These are phyloP conservation scores for Sylvilagus bachmani DNA, from an alignment of 2,113 vertebrate genomes.

Conservation along the genomic window DNA sequence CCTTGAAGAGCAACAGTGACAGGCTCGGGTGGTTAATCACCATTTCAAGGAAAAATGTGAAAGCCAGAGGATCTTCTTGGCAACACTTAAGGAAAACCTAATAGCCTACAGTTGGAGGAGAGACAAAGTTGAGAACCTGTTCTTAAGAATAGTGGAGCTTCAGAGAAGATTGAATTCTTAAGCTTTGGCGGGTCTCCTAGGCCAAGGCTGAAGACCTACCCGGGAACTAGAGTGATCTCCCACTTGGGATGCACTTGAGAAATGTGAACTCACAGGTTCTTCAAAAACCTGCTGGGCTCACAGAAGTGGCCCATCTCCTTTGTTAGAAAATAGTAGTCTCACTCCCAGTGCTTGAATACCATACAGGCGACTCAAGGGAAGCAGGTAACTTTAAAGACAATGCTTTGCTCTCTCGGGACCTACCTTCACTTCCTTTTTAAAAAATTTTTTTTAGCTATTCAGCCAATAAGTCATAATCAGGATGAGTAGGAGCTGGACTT, in stretches of 20 bases:
- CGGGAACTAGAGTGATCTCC: neutral
- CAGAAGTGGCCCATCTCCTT: neutral
- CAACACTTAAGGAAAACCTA: neutral
- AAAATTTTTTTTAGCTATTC: neutral
- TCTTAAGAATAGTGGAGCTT: neutral
- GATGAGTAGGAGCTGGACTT: neutral
- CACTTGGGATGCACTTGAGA: neutral
- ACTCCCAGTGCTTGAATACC: neutral
- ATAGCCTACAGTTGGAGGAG: neutral
- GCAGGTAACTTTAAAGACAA: neutral
- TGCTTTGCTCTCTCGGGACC: neutral
- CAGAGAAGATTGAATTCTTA: neutral
- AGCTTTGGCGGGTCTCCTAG: neutral
- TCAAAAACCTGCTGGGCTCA: neutral
- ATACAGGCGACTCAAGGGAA: neutral
- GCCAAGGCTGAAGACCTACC: neutral
- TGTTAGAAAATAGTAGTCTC: neutral
- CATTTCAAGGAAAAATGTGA: conserved; percentile 7
- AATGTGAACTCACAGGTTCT: neutral
- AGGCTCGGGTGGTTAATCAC: neutral
- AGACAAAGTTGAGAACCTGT: neutral
- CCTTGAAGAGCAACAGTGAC: neutral
- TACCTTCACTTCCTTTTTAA: neutral
- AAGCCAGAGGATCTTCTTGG: neutral
- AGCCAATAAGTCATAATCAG: neutral